These are phyloP conservation scores for Agonopterix alstromeriana DNA, from an alignment of 2,888 invertebrate genomes.

Conservation along the genomic window DNA sequence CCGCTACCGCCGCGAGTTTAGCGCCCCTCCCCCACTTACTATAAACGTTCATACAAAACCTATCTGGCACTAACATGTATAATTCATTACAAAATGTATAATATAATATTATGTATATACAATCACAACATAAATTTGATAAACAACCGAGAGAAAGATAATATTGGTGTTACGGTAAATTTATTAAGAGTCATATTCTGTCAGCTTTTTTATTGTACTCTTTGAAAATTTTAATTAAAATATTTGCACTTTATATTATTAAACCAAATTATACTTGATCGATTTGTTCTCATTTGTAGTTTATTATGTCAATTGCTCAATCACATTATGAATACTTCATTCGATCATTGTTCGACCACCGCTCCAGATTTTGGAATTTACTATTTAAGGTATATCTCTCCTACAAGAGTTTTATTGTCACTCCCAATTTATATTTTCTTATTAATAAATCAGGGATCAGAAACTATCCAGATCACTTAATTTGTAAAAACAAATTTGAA, in stretches of 20 bases:
- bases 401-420: constrained; percentile 53
- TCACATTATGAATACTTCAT: not conserved
- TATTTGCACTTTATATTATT: constrained; percentile 34
- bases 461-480: too few species aligned
- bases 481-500: too few species aligned
- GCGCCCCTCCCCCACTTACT: constrained; percentile 17
- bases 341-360: not conserved
- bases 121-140: constrained; percentile 74
- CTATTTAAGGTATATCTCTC: constrained; percentile 31
- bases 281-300: constrained; percentile 23
- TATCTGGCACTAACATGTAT: constrained; percentile 76
- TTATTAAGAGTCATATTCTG: constrained; percentile 18
- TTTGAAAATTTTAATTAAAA: constrained; percentile 39
- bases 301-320: constrained; percentile 4
- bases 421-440: constrained; percentile 25
- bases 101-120: constrained; percentile 68
- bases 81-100: constrained; percentile 73
- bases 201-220: constrained; percentile 21
- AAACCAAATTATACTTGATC: constrained; percentile 21
- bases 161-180: constrained; percentile 52
- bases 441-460: not conserved
- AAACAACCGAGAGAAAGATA: constrained; percentile 68
- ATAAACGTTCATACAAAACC: constrained; percentile 71
- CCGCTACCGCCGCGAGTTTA: constrained; percentile 3
- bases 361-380: constrained; percentile 5